A percentile compares a stretch with the other conserved stretches of the same genome.
Evolutionary conservation across 2,113 vertebrate genomes (phyloP).

Genomic region (Petrocephalus microphthalmus): DNA sequence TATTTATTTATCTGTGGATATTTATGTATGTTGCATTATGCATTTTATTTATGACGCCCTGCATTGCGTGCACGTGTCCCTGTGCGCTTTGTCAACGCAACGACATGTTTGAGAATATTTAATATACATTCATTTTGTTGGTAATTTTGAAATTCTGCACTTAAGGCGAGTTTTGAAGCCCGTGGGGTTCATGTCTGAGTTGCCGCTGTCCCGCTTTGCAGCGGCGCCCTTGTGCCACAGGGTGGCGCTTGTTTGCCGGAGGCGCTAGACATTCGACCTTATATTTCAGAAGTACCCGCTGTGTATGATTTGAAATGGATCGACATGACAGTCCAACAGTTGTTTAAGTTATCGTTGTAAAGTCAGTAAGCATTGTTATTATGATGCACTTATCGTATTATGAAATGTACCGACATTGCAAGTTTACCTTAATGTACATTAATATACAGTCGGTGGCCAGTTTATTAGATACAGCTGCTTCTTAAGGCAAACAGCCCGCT

Average conservation of each 20-base stretch:
- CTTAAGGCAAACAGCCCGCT: not conserved
- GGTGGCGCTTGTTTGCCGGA: not conserved
- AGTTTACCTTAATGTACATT: not conserved
- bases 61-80: not conserved
- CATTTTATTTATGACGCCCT: not conserved
- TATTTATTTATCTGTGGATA: too few relatives aligned
- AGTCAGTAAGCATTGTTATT: not conserved
- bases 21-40: too few relatives aligned
- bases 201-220: not conserved
- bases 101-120: not conserved
- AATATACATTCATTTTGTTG: not conserved
- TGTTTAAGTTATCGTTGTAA: not conserved
- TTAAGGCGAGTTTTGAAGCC: not conserved
- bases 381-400: not conserved
- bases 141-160: not conserved
- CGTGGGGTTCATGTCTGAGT: too few relatives aligned
- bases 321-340: not conserved
- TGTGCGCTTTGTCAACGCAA: not conserved
- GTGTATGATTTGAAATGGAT: not conserved
- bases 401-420: not conserved
- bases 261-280: not conserved
- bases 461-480: not conserved
- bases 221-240: not conserved
- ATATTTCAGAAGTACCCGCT: not conserved
- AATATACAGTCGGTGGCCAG: not conserved